phyloP scores from a whole-genome alignment of 64 coral and sea anemone species.

The Actinia tenebrosa region DNA sequence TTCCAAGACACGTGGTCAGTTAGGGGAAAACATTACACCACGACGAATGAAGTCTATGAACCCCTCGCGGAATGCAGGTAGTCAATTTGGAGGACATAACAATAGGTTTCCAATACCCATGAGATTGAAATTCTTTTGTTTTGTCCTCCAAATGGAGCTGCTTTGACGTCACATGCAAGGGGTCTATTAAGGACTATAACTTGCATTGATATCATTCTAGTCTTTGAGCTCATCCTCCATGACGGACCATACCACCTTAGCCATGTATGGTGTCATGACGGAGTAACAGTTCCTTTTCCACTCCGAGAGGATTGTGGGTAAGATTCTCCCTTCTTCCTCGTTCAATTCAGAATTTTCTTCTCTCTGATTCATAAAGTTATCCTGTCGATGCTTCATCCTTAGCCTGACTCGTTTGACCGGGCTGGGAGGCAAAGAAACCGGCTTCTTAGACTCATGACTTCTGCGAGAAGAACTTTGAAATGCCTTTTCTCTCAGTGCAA shows the following conservation, averaged over 20 bases:
- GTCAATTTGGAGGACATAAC: too few relatives aligned
- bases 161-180: too few relatives aligned
- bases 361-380: not conserved
- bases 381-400: constrained; percentile 5
- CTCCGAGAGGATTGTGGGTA: constrained; percentile 54
- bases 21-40: too few relatives aligned
- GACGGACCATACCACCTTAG: constrained; percentile 72
- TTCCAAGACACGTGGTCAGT: too few relatives aligned
- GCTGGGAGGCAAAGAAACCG: not conserved
- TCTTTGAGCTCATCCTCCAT: constrained; percentile 60
- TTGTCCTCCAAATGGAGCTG: too few relatives aligned
- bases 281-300: constrained; percentile 25
- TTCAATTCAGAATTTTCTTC: not conserved
- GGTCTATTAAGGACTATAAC: too few relatives aligned
- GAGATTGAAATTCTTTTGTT: too few relatives aligned
- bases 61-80: too few relatives aligned
- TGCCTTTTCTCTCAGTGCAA: not conserved
- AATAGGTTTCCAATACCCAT: too few relatives aligned
- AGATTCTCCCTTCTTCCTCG: constrained; percentile 15
- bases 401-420: constrained; percentile 11
- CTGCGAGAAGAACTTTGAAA: not conserved
- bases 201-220: not conserved
- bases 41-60: too few relatives aligned
- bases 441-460: not conserved
- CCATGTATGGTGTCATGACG: constrained; percentile 78